These are phyloP conservation scores for Eupithecia insigniata DNA, from an alignment of 2,888 invertebrate genomes.

Conservation along the genomic window DNA sequence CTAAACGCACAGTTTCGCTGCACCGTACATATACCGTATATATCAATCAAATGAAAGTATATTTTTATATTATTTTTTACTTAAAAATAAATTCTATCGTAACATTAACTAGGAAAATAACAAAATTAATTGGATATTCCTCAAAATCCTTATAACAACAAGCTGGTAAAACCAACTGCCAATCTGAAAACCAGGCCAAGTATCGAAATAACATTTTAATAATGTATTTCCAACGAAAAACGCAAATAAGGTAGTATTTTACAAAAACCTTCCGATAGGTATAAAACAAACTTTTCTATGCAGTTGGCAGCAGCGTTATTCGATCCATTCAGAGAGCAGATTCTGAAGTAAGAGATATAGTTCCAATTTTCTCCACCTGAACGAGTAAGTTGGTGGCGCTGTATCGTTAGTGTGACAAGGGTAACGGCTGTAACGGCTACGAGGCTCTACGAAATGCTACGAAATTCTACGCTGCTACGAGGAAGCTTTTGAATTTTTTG, in stretches of 20 bases:
- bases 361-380: conserved; percentile 2
- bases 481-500: conserved; percentile 1
- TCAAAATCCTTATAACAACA: neutral
- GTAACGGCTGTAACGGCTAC: conserved; percentile 23
- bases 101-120: neutral
- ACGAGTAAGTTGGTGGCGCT: conserved; percentile 7
- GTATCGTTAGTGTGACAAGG: conserved; percentile 31
- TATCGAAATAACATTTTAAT: conserved; percentile 10
- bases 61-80: neutral
- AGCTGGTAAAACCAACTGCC: conserved; percentile 2
- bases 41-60: too few relatives aligned
- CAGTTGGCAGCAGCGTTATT: neutral
- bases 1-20: too few relatives aligned
- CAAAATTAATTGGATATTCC: neutral
- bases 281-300: neutral
- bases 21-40: too few relatives aligned
- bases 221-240: conserved; percentile 21
- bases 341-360: neutral
- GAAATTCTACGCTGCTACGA: conserved; percentile 15
- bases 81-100: neutral
- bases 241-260: conserved; percentile 21
- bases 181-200: conserved; percentile 14
- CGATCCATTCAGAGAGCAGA: neutral
- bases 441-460: conserved; percentile 22
- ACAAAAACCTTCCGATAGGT: conserved; percentile 9